phyloP scores from a whole-genome alignment of 1,140 invertebrate genomes.

The Arion vulgaris region DNA sequence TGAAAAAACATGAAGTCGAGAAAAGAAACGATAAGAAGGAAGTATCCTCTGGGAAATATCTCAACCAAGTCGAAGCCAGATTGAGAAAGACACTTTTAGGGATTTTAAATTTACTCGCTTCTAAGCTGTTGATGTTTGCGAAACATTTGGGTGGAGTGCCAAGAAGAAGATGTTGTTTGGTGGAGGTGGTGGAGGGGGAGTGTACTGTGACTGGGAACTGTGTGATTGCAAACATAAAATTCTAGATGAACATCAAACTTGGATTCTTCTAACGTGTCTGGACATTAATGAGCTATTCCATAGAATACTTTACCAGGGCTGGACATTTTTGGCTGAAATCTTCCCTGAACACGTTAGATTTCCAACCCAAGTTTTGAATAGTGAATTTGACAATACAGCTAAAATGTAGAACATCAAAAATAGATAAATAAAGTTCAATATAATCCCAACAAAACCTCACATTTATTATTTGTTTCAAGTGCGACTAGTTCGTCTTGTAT shows the following conservation, averaged over 20 bases:
- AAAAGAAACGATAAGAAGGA: not conserved
- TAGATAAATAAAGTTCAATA: no score
- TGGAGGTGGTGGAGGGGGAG: not conserved
- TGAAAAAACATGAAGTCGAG: slow-evolving; percentile 1
- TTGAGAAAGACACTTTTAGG: slow-evolving; percentile 20
- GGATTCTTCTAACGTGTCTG: not conserved
- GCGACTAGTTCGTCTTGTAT: no score
- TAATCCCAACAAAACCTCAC: no score
- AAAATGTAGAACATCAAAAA: no score
- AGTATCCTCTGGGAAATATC: slow-evolving; percentile 2
- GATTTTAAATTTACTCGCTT: slow-evolving; percentile 13
- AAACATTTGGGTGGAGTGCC: not conserved
- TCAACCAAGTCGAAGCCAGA: not conserved
- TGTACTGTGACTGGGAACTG: not conserved
- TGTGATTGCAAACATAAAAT: not conserved
- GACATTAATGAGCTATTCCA: not conserved
- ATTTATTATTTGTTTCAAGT: no score
- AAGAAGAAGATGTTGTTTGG: not conserved
- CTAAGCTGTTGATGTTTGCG: not conserved
- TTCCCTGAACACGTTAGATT: not conserved
- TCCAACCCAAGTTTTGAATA: no score
- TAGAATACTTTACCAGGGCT: no score
- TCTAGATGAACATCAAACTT: not conserved
- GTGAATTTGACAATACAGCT: not conserved
- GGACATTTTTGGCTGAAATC: not conserved